These are phyloP conservation scores for Salvelinus sp. DNA, from an alignment of 2,113 vertebrate genomes.

Conservation along the genomic window DNA sequence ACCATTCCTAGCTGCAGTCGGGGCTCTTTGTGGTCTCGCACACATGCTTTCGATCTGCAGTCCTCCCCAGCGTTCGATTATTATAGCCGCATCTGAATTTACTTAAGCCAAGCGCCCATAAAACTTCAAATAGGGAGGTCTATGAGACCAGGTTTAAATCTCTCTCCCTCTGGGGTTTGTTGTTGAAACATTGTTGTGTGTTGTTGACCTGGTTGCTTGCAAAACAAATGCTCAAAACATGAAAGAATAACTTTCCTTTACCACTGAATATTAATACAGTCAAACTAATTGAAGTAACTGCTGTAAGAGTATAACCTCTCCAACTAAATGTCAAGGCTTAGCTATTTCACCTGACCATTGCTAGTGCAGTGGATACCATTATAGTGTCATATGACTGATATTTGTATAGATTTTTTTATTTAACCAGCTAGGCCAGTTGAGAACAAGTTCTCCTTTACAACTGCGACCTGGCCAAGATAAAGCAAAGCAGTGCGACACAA, in stretches of 20 bases:
- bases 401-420: no score
- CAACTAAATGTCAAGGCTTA: not conserved
- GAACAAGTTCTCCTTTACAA: no score
- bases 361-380: not conserved
- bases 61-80: constrained; percentile 61
- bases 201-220: constrained; percentile 37
- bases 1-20: constrained; percentile 32
- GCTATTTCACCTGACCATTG: not conserved
- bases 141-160: constrained; percentile 45
- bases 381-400: constrained; percentile 14
- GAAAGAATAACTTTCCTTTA: constrained; percentile 3
- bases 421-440: no score
- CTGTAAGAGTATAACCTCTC: no score
- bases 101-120: constrained; percentile 73
- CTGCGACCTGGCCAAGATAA: no score
- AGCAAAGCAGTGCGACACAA: no score
- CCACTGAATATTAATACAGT: not conserved
- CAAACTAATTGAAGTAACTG: not conserved
- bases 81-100: constrained; percentile 71
- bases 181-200: constrained; percentile 45
- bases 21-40: constrained; percentile 56
- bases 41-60: constrained; percentile 63
- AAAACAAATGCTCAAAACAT: constrained; percentile 41
- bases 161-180: constrained; percentile 25
- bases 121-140: constrained; percentile 73